Evolutionary conservation across 2,113 vertebrate genomes (phyloP), one percentile per base, ranked within the genome.

Genomic region (Ariopsis seemanni): DNA sequence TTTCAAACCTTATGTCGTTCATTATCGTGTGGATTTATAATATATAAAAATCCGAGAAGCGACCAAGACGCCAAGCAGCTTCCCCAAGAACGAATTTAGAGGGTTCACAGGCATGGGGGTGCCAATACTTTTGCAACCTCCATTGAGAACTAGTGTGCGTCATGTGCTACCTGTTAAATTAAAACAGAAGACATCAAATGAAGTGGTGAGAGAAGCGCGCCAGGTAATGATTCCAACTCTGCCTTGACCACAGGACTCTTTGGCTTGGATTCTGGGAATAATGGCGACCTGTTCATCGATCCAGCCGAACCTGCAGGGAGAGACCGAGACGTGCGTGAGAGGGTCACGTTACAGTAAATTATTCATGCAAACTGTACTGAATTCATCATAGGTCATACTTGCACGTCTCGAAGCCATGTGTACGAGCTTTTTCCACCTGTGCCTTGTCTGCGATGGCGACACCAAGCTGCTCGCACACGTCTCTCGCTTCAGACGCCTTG

Each of bases 251-350:
- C 98, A 99, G 34, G 53, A 96, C 2, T 11, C 9, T 72, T 95
- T 95, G n/a, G 94, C 30, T 0, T 58, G 88, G 83, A 95, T 93
- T 48, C 98, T 95, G 67, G 97, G 95, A 92, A 99, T 93, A 72
- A 97, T 96, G 53, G 82, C 90, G 0, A 95, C 87, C 88, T 93
- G 91, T 8, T 97, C 97, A 89, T 93, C 93, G 78, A 97, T 93
- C 98, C 98, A 99, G 74, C 97, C 98, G 80, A 89, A 99, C 91
- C 98, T 99, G 75, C 62, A 93, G 57, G n/a, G 83, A 84, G 69
- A 27, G 30, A 30, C 71, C 2, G 18, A 10, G 2, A 22, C 4
- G 1, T 10, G 7, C 11, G 1, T 63, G n/a, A 53, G n/a, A 58
- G n/a, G 58, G 14, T 25, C 30, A 20, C 11, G 6, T 25, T 65